These are phyloP conservation scores for Phyllostomus discolor DNA, from an alignment of 2,113 vertebrate genomes.

Conservation along the genomic window DNA sequence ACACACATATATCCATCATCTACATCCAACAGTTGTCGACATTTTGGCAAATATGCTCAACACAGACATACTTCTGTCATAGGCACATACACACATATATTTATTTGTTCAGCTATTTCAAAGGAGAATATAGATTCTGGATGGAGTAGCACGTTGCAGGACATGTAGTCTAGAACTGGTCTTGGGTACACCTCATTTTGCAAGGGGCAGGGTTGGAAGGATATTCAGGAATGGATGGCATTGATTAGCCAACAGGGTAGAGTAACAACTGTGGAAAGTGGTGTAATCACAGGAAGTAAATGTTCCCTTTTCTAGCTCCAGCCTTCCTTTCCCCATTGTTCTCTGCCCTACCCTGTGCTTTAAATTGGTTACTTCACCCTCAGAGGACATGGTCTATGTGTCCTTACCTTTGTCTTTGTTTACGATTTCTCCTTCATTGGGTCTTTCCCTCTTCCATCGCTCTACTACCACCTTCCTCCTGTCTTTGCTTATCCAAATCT, in stretches of 20 bases:
- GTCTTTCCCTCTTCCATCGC: background rate
- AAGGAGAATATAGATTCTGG: background rate
- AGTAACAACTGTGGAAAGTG: background rate
- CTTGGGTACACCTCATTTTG: accelerated
- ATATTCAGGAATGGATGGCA: background rate
- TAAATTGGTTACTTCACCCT: background rate
- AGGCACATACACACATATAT: background rate
- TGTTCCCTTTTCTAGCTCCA: background rate
- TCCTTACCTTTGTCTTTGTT: background rate
- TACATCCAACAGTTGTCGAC: background rate
- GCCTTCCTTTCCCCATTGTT: background rate
- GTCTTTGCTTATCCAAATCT: background rate
- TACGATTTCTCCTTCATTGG: background rate
- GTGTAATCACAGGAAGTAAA: background rate
- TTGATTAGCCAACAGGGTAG: background rate
- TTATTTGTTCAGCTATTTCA: background rate
- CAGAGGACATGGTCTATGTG: background rate
- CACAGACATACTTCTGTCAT: background rate
- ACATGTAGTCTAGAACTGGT: background rate
- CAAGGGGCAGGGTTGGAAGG: background rate
- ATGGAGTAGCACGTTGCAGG: background rate
- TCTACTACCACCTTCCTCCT: background rate
- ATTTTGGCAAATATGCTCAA: background rate
- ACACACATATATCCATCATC: background rate
- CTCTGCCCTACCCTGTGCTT: background rate